These are phyloP conservation scores for Lepidotrigona ventralis DNA, from an alignment of 1,140 invertebrate species.

Conservation along the genomic window DNA sequence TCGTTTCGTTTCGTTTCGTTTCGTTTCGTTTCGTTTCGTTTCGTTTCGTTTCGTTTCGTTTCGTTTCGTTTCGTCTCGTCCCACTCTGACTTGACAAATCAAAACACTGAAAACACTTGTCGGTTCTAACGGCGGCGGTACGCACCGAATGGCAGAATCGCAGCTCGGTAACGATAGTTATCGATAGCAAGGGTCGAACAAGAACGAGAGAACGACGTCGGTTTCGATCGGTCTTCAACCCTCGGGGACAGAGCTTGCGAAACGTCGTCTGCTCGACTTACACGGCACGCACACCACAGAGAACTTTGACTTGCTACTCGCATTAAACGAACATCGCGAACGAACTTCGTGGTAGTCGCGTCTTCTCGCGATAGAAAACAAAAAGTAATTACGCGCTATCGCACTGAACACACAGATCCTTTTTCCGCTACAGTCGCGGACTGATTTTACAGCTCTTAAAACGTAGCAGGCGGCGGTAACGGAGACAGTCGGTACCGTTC, in stretches of 20 bases:
- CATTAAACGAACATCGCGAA: conserved; percentile 38
- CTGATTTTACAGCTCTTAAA: conserved; percentile 26
- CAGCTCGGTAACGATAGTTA: background rate
- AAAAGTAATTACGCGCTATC: conserved; percentile 9
- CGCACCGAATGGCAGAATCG: background rate
- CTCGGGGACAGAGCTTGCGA: conserved; percentile 4
- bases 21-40: too few relatives aligned
- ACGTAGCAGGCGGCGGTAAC: conserved; percentile 34
- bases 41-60: too few relatives aligned
- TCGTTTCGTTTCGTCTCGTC: background rate
- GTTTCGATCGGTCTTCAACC: conserved; percentile 39
- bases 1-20: too few relatives aligned
- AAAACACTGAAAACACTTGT: conserved; percentile 21
- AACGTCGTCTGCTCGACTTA: conserved; percentile 42
- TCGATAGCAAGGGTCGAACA: conserved; percentile 15
- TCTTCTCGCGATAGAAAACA: conserved; percentile 8
- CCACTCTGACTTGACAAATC: conserved; percentile 10
- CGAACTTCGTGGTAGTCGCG: background rate
- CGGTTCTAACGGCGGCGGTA: background rate
- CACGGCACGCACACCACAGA: conserved; percentile 2
- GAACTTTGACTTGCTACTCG: background rate
- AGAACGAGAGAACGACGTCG: conserved; percentile 20
- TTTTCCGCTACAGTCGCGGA: conserved; percentile 3
- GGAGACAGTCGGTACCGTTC: conserved; percentile 46
- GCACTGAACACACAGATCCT: conserved; percentile 22